These are phyloP conservation scores for Laupala kohalensis DNA, from an alignment of 1,140 invertebrate species.

Conservation along the genomic window DNA sequence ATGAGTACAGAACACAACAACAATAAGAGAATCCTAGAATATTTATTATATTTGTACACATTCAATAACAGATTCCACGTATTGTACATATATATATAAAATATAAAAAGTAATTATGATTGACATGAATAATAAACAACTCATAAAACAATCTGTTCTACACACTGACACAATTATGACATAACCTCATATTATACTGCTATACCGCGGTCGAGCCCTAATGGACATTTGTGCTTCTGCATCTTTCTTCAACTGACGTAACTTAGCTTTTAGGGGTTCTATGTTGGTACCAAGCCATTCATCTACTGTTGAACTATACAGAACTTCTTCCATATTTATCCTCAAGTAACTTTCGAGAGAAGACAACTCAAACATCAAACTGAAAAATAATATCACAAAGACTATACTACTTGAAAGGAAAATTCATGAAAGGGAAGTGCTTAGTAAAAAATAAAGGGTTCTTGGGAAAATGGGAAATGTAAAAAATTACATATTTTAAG, in stretches of 20 bases:
- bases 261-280: slow-evolving; percentile 27
- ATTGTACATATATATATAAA: background rate
- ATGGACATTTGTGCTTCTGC: slow-evolving; percentile 11
- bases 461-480: too few relatives aligned
- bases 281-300: slow-evolving; percentile 42
- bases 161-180: background rate
- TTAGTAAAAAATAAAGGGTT: too few relatives aligned
- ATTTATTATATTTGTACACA: background rate
- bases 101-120: background rate
- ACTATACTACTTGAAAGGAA: too few relatives aligned
- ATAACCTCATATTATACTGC: background rate
- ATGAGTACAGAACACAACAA: too few relatives aligned
- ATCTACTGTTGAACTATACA: slow-evolving; percentile 35
- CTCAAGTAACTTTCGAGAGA: slow-evolving; percentile 37
- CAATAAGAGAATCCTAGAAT: too few relatives aligned
- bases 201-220: slow-evolving; percentile 3
- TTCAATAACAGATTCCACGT: background rate
- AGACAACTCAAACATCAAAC: slow-evolving; percentile 36
- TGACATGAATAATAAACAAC: too few relatives aligned
- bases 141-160: too few relatives aligned
- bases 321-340: slow-evolving; percentile 35
- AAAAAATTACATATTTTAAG: too few relatives aligned
- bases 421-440: too few relatives aligned
- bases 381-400: slow-evolving; percentile 23
- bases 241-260: slow-evolving; percentile 10